These are phyloP conservation scores for Colletes gigas DNA, from an alignment of 1,140 invertebrate genomes.

Conservation along the genomic window DNA sequence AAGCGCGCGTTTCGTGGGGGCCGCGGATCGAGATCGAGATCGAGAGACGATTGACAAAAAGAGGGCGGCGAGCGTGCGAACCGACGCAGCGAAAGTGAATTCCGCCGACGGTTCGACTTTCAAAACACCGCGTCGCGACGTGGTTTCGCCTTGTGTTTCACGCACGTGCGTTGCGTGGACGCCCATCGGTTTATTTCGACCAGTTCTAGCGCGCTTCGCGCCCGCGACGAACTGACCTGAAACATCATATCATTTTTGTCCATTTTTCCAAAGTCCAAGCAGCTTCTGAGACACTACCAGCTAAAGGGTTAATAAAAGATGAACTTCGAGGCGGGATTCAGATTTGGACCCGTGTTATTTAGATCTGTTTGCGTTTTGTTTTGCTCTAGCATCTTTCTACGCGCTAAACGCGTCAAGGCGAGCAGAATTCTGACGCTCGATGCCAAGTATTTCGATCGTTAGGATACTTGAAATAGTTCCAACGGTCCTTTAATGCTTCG, in stretches of 20 bases:
- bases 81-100: slow-evolving; percentile 67
- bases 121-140: slow-evolving; percentile 49
- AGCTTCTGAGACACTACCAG: too few relatives aligned
- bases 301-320: too few relatives aligned
- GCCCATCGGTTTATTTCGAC: slow-evolving; percentile 40
- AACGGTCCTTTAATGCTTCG: too few relatives aligned
- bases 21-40: slow-evolving; percentile 33
- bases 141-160: slow-evolving; percentile 26
- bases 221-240: background rate
- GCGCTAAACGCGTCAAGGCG: too few relatives aligned
- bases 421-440: too few relatives aligned
- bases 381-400: too few relatives aligned
- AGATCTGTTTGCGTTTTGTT: too few relatives aligned
- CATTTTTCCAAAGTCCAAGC: too few relatives aligned
- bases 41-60: slow-evolving; percentile 58
- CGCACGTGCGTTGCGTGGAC: slow-evolving; percentile 15
- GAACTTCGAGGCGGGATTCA: too few relatives aligned
- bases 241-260: slow-evolving; percentile 22
- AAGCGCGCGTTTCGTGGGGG: slow-evolving; percentile 33
- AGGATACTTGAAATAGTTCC: too few relatives aligned
- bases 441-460: too few relatives aligned
- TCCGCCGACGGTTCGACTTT: slow-evolving; percentile 59
- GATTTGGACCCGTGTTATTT: too few relatives aligned
- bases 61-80: slow-evolving; percentile 66
- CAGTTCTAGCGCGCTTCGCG: background rate